phyloP scores from a whole-genome alignment of 2,888 invertebrate species.

The Aleiodes testaceus region DNA sequence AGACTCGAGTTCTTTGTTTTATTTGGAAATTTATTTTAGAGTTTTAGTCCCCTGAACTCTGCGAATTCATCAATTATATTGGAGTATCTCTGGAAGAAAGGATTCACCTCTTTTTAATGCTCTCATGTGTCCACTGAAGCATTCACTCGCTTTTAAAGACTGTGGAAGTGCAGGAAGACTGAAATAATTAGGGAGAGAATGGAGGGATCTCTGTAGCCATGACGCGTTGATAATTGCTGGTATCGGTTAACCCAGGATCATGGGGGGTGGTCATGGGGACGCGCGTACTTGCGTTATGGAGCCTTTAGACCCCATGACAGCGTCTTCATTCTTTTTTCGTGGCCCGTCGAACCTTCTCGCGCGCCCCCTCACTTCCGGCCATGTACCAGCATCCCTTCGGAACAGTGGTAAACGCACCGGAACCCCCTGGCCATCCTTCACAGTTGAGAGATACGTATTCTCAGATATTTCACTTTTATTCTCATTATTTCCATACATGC shows the following conservation, averaged over 20 bases:
- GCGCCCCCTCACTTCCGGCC: slow-evolving; percentile 70
- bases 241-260: slow-evolving; percentile 71
- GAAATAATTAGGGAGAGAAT: slow-evolving; percentile 39
- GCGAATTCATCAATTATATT: too few relatives aligned
- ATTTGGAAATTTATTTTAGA: too few relatives aligned
- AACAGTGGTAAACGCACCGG: slow-evolving; percentile 43
- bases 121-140: too few relatives aligned
- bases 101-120: too few relatives aligned
- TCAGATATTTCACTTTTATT: slow-evolving; percentile 28
- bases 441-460: slow-evolving; percentile 35
- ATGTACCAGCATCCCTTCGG: slow-evolving; percentile 40
- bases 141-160: too few relatives aligned
- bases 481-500: slow-evolving; percentile 31
- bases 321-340: slow-evolving; percentile 45
- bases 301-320: slow-evolving; percentile 47
- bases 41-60: too few relatives aligned
- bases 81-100: too few relatives aligned
- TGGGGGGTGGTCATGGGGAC: slow-evolving; percentile 58
- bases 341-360: slow-evolving; percentile 58
- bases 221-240: slow-evolving; percentile 73
- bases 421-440: slow-evolving; percentile 41
- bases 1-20: neutral
- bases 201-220: slow-evolving; percentile 55
- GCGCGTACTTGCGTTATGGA: slow-evolving; percentile 45
- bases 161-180: too few relatives aligned